Conservation (phyloP, 2,797 vertebrate genomes). For the Squalus acanthias region DNA sequence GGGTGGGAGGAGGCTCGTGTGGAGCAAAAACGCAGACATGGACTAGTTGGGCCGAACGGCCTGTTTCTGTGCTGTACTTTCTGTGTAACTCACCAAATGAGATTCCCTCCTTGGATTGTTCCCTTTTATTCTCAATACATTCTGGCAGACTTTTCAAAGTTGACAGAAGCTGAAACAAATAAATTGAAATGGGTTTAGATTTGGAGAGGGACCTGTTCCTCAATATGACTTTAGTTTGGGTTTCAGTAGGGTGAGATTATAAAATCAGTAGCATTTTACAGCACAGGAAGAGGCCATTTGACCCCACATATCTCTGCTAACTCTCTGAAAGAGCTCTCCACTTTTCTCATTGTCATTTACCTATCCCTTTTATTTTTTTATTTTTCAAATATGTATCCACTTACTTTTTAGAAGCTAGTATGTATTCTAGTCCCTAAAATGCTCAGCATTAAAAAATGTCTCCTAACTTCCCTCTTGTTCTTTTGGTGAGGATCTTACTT, state of each 20-base stretch:
- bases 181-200: not conserved
- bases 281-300: not conserved
- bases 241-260: not conserved
- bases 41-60: not conserved
- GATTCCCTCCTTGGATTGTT: conserved; percentile 68
- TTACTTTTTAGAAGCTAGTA: too few relatives aligned
- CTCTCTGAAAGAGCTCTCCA: not conserved
- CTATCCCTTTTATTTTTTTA: not conserved
- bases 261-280: not conserved
- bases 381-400: too few relatives aligned
- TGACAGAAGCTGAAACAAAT: conserved; percentile 68
- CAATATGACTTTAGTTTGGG: not conserved
- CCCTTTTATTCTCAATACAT: conserved; percentile 62
- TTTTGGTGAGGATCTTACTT: too few relatives aligned
- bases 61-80: not conserved
- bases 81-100: conserved; percentile 68
- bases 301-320: not conserved
- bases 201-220: not conserved
- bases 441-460: too few relatives aligned
- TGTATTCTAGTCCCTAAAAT: too few relatives aligned
- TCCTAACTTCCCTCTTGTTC: too few relatives aligned
- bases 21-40: not conserved
- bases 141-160: conserved; percentile 75
- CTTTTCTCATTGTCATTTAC: not conserved
- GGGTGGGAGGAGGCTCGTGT: not conserved